Percentiles rank a stretch among this genome's conserved stretches.
phyloP scores from a whole-genome alignment of 2,888 invertebrate genomes.

The Drosophila suboccidentalis region DNA sequence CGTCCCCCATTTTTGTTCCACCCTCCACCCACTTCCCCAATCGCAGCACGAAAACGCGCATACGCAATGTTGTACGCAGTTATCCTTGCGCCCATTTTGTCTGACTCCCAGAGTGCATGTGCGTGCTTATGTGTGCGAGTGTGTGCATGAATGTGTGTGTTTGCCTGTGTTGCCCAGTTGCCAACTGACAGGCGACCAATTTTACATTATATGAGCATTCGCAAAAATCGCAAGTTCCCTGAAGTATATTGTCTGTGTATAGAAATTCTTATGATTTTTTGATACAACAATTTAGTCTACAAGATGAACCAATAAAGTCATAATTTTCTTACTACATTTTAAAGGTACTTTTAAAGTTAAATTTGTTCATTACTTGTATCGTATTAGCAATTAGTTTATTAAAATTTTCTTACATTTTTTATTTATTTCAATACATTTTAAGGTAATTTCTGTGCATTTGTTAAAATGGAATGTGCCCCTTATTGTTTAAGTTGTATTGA shows the following conservation, averaged over 20 bases:
- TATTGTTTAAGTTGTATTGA: too few species aligned
- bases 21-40: conserved; percentile 24
- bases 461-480: neutral
- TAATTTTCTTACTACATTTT: too few species aligned
- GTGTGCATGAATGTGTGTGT: conserved; percentile 9
- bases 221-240: conserved; percentile 11
- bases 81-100: conserved; percentile 75
- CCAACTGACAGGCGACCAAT: conserved; percentile 58
- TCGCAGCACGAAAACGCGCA: conserved; percentile 68
- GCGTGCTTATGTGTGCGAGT: conserved; percentile 3
- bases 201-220: conserved; percentile 25
- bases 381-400: too few species aligned
- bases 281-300: neutral
- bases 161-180: conserved; percentile 40
- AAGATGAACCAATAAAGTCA: too few species aligned
- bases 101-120: conserved; percentile 25
- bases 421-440: too few species aligned
- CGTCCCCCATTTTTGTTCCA: conserved; percentile 31
- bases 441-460: too few species aligned
- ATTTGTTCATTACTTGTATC: too few species aligned
- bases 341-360: too few species aligned
- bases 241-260: conserved; percentile 11
- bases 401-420: too few species aligned
- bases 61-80: conserved; percentile 75
- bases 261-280: too few species aligned